Conservation (phyloP, 2,888 invertebrate species). For the Ariolimax columbianus region DNA sequence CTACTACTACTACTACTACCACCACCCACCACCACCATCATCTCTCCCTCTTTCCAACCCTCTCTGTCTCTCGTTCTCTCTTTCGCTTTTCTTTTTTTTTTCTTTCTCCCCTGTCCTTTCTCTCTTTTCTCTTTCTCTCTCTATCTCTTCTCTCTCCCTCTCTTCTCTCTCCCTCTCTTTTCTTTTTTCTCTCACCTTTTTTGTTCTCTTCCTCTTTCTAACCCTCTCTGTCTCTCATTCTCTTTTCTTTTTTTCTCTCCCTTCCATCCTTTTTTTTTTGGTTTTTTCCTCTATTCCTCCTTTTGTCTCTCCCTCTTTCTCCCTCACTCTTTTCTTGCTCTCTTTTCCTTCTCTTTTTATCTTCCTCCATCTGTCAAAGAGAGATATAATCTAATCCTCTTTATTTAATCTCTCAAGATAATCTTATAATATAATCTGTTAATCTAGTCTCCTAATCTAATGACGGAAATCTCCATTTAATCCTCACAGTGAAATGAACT, state of each 20-base stretch:
- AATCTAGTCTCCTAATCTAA: background rate
- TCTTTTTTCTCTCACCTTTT: background rate
- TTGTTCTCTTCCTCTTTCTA: background rate
- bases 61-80: background rate
- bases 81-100: background rate
- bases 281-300: background rate
- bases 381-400: no score
- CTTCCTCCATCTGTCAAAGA: background rate
- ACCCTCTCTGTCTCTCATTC: background rate
- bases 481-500: constrained; percentile 84
- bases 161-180: background rate
- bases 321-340: background rate
- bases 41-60: background rate
- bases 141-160: background rate
- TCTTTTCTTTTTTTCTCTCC: background rate
- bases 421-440: no score
- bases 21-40: no score
- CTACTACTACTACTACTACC: no score
- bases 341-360: background rate
- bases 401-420: no score
- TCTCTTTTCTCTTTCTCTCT: background rate
- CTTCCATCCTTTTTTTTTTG: background rate
- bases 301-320: background rate
- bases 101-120: background rate
- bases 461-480: background rate